Conservation (phyloP, 2,888 invertebrate species). For the Zonitis immaculata region DNA sequence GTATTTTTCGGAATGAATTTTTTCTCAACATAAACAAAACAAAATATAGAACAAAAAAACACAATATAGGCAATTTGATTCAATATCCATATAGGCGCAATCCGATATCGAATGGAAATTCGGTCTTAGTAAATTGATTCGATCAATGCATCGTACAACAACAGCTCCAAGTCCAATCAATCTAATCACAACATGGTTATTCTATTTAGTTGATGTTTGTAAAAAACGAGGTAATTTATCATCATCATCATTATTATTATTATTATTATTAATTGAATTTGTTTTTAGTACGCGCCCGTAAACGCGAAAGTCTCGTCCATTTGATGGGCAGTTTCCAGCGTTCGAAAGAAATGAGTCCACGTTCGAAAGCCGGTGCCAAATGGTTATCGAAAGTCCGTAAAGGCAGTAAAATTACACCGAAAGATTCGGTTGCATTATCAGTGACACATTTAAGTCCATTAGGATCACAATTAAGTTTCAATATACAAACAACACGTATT, state of each 20-base stretch:
- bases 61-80: neutral
- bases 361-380: slow-evolving; percentile 82
- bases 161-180: slow-evolving; percentile 98
- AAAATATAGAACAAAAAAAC: too few relatives aligned
- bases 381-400: slow-evolving; percentile 86
- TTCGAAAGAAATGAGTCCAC: slow-evolving; percentile 66
- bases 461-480: slow-evolving; percentile 80
- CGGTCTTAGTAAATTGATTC: slow-evolving; percentile 94
- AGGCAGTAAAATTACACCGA: slow-evolving; percentile 70
- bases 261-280: neutral
- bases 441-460: slow-evolving; percentile 78
- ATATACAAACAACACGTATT: slow-evolving; percentile 68
- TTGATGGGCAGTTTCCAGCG: slow-evolving; percentile 72
- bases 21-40: neutral
- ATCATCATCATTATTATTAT: too few relatives aligned
- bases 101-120: slow-evolving; percentile 99
- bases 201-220: slow-evolving; percentile 78
- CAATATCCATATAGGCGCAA: slow-evolving; percentile 70
- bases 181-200: slow-evolving; percentile 89
- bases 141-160: slow-evolving; percentile 97
- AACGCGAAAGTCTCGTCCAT: slow-evolving; percentile 75
- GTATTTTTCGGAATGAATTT: neutral
- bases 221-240: slow-evolving; percentile 50
- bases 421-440: slow-evolving; percentile 73
- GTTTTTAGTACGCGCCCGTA: slow-evolving; percentile 44